Evolutionary conservation across 2,797 vertebrate genomes (phyloP).

Genomic region (Danio albolineatus): DNA sequence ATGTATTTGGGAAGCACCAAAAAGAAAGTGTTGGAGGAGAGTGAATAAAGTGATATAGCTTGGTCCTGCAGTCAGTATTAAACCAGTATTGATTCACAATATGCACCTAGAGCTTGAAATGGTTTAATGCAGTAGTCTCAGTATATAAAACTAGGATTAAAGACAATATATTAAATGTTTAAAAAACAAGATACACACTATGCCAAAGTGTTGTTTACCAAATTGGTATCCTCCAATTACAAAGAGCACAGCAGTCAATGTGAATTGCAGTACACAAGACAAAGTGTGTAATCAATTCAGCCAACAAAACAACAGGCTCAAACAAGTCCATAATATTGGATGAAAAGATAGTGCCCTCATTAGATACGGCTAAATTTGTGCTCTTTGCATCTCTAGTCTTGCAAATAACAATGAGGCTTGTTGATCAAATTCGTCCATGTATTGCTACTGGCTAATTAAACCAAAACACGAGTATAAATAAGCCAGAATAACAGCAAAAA

Average conservation of each 20-base stretch:
- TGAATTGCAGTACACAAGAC: constrained; percentile 38
- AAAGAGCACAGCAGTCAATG: constrained; percentile 47
- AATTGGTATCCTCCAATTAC: constrained; percentile 49
- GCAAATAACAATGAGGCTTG: constrained; percentile 12
- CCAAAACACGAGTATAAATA: constrained; percentile 35
- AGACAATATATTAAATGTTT: not conserved
- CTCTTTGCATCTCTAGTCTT: constrained; percentile 43
- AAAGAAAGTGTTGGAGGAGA: too few species aligned
- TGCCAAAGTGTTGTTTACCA: constrained; percentile 32
- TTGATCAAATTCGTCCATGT: constrained; percentile 47
- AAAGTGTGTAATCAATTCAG: constrained; percentile 58
- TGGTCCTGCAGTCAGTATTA: too few species aligned
- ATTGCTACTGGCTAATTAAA: constrained; percentile 32
- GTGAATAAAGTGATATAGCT: too few species aligned
- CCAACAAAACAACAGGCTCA: constrained; percentile 43
- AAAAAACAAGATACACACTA: not conserved
- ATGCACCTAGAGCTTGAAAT: not conserved
- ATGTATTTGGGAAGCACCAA: too few species aligned
- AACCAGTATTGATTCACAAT: not conserved
- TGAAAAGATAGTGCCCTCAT: constrained; percentile 45
- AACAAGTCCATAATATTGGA: constrained; percentile 56
- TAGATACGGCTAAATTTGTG: constrained; percentile 41
- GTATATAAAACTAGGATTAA: not conserved
- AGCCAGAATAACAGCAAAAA: constrained; percentile 48
- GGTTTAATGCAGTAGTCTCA: not conserved